Evolutionary conservation across 2,113 vertebrate species (phyloP).

Genomic region (Carlito syrichta): DNA sequence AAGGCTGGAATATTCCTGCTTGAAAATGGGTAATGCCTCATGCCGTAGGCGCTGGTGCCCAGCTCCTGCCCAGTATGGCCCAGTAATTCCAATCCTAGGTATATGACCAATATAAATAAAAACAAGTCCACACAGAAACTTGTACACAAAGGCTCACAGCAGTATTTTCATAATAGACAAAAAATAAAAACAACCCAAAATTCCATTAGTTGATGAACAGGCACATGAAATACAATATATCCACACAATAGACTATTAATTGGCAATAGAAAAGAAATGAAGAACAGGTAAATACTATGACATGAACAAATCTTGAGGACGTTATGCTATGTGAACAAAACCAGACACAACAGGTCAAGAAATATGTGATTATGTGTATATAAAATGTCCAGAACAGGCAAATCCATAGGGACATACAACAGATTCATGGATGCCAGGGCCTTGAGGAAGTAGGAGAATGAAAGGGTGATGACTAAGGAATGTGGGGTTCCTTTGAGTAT

Average conservation of each 20-base stretch:
- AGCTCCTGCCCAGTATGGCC: too few relatives aligned
- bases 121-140: not conserved
- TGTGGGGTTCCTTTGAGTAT: accelerated
- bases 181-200: not conserved
- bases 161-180: not conserved
- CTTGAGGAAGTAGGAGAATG: too few relatives aligned
- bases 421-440: too few relatives aligned
- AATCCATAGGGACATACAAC: not conserved
- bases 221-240: not conserved
- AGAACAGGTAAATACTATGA: accelerated
- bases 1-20: slow-evolving; percentile 73
- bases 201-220: not conserved
- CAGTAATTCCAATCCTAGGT: not conserved
- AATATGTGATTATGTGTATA: too few relatives aligned
- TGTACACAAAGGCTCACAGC: not conserved
- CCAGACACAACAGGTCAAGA: not conserved
- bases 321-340: not conserved
- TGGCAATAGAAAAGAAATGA: not conserved
- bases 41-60: too few relatives aligned
- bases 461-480: not conserved
- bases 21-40: too few relatives aligned
- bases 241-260: too few relatives aligned
- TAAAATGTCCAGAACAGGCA: not conserved
- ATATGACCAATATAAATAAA: not conserved
- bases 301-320: not conserved